These are phyloP conservation scores for Scomberomorus guttatus DNA, from an alignment of 2,797 vertebrate genomes.

Conservation along the genomic window DNA sequence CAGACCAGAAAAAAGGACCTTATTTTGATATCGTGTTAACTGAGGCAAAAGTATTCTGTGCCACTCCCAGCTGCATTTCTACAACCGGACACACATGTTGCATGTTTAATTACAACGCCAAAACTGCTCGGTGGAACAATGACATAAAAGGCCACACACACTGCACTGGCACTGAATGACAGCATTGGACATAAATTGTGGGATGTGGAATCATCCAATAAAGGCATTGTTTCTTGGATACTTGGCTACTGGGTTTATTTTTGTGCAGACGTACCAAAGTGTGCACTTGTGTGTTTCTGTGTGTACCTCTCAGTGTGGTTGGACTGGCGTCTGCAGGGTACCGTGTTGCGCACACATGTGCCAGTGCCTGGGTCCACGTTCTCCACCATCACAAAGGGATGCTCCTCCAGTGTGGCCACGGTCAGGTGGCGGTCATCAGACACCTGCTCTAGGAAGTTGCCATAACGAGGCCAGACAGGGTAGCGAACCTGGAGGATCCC, in stretches of 20 bases:
- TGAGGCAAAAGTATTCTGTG: too few relatives aligned
- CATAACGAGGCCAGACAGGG: constrained; percentile 96
- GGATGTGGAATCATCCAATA: too few relatives aligned
- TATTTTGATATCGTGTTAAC: too few relatives aligned
- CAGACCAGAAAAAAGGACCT: too few relatives aligned
- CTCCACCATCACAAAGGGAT: constrained; percentile 98
- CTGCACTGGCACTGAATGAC: too few relatives aligned
- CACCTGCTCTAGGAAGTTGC: constrained; percentile 92
- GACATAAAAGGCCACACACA: too few relatives aligned
- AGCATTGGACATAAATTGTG: too few relatives aligned
- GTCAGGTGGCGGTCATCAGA: constrained; percentile 94
- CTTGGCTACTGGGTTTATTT: too few relatives aligned
- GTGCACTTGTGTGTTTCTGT: not conserved
- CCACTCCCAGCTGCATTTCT: not conserved
- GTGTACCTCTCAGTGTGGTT: constrained; percentile 87
- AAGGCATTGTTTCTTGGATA: too few relatives aligned
- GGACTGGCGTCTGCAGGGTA: constrained; percentile 95
- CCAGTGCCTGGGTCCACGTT: constrained; percentile 93
- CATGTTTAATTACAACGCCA: too few relatives aligned
- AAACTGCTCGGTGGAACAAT: too few relatives aligned
- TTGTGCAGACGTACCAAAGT: not conserved
- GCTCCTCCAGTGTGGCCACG: constrained; percentile 96
- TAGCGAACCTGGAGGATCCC: constrained; percentile 96
- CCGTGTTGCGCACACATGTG: constrained; percentile 95
- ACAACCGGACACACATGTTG: too few relatives aligned